Evolutionary conservation across 2,888 invertebrate species (phyloP), one percentile per base, ranked within the genome.

Genomic region (Dynastes grantii): DNA sequence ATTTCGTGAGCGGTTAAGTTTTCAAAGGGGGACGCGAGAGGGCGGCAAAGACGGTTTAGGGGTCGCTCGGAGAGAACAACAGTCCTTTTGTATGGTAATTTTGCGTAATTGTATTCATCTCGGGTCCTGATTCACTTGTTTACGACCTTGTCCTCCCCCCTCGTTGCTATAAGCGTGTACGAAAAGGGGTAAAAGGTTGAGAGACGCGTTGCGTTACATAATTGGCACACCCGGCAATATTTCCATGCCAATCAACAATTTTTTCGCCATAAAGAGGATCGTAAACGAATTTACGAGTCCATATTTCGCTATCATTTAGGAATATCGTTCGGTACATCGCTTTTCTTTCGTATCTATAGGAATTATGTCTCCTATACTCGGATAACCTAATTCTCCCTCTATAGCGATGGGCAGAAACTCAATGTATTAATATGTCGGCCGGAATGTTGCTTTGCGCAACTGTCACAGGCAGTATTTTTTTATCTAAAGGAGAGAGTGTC

Each of bases 61-160:
- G 68, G 68, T 68, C 68, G 51, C 68, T 51, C 29, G 13, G 51
- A 51, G 51, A 68, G 53, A 68, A 68, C 68, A 51, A 68, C 68
- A 22, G 68, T 68, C 73, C 73, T 51, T 73, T 73, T 37, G 58
- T 58, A 73, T 73, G 73, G 73, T 73, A 73, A 73, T 73, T 58
- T 58, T 40, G 58, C 58, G 73, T 73, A 73, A 73, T 73, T 73
- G 73, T 73, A 73, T 73, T 73, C 73, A 73, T 73, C 73, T 73
- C 73, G 70, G 58, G 58, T 32, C 58, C 73, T 58, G 73, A 73
- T 73, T 58, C 58, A 58, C 73, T 73, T 73, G 73, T 73, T 73
- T 73, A 73, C 73, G 73, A 58, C 11, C 73, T 58, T 61, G 58
- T 73, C 58, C 58, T 58, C 58, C 29, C 51, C 13, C 32, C 63